Base-by-base conservation (phyloP, 2,888 invertebrate genomes). In the Megamerina dolium region DNA sequence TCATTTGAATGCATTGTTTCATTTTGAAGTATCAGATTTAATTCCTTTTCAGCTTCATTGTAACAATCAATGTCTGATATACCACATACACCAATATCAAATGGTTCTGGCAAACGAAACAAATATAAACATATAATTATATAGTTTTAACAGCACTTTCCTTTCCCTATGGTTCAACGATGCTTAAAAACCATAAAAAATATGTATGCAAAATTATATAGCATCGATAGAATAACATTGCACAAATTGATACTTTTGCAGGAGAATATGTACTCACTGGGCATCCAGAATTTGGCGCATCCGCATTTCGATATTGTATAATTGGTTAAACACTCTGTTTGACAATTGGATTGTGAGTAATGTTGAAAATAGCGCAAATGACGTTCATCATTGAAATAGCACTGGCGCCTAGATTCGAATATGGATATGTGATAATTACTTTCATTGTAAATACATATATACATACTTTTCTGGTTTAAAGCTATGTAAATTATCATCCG, bases 301-400 rank as follows among this genome's bases (percentile, higher is more conserved):
- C 76, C 79, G 59, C 85, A 85, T 53, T 72, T 72, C 5, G 66
- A 59, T 44, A 78, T 69, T 0, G 84, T 85, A 51, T 73, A 81
- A 66, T 85, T 84, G 3, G 83, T 74, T 41, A 83, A 67, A 51
- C 85, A 85, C 64, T 85, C 85, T 53, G 81, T 76, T 59, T 84
- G 80, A 60, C 85, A 85, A 66, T 84, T 85, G 43, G 78, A 76
- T 63, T 85, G 83, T 1, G 83, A 84, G 64, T 85, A 85, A 19
- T 77, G 75, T 60, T 78, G 78, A 62, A 78, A 85, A 61, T 76
- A 84, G 19, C 73, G 72, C 39, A 85, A 71, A 49, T 76, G 74
- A 5, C 82, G 75, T 59, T 85, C 85, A 41, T 70, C 73, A 44
- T 80, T 78, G 59, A 83, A 84, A 65, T 76, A 83, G 55, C 84